phyloP scores from a whole-genome alignment of 1,140 invertebrate species.

The Cotesia typhae region DNA sequence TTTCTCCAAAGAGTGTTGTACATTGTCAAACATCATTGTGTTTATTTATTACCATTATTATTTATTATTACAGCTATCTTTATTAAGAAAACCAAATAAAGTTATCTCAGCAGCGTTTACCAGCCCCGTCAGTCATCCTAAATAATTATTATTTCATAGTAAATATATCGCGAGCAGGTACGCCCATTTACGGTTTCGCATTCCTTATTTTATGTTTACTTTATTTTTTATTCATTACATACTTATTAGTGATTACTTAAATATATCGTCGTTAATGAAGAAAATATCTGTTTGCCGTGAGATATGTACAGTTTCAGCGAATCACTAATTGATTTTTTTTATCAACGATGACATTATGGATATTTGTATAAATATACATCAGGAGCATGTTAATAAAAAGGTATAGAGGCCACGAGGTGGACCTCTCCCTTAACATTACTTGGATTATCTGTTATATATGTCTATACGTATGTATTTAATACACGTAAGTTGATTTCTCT shows the following conservation, averaged over 20 bases:
- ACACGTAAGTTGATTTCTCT: conserved; percentile 31
- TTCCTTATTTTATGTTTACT: neutral
- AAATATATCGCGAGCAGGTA: conserved; percentile 33
- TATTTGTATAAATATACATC: neutral
- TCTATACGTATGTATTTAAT: no score
- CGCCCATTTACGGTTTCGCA: conserved; percentile 36
- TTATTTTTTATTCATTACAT: neutral
- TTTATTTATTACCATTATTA: no score
- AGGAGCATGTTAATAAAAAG: neutral
- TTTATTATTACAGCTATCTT: neutral
- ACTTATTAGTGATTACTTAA: neutral
- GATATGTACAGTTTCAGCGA: no score
- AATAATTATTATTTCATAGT: conserved; percentile 10
- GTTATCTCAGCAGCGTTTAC: no score
- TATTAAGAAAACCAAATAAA: no score
- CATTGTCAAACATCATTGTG: conserved; percentile 3
- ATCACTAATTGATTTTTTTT: no score
- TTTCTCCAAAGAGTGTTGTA: conserved; percentile 5
- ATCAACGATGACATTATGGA: no score
- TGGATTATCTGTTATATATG: no score
- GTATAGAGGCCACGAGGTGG: conserved; percentile 30
- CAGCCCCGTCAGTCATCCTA: no score
- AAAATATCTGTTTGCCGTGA: no score
- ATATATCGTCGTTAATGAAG: no score
- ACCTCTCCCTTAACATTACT: conserved; percentile 15